phyloP scores from a whole-genome alignment of 2,113 vertebrate genomes.

The Carassius auratus region DNA sequence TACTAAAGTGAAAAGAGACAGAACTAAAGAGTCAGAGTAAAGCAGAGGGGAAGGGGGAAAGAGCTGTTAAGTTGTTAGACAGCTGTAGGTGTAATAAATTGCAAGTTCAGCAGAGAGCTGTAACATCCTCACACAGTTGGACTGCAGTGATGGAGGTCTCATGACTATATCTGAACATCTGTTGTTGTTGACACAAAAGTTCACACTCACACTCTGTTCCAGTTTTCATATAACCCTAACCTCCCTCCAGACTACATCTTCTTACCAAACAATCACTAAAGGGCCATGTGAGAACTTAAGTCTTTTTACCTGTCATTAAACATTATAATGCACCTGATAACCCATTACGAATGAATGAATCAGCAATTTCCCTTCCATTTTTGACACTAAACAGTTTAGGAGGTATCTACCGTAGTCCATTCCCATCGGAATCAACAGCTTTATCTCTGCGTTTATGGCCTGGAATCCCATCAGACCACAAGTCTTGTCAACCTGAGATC shows the following conservation, averaged over 20 bases:
- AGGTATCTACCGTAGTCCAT: conserved; percentile 1
- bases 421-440: neutral
- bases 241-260: neutral
- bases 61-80: conserved; percentile 60
- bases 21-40: neutral
- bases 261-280: conserved; percentile 33
- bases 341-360: conserved; percentile 1
- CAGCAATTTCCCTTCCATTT: neutral
- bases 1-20: conserved; percentile 11
- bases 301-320: conserved; percentile 8
- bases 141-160: conserved; percentile 38
- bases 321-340: conserved; percentile 22
- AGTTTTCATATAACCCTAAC: neutral
- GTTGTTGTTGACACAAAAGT: conserved; percentile 41
- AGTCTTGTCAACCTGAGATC: conserved; percentile 17
- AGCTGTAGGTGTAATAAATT: conserved; percentile 64
- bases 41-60: neutral
- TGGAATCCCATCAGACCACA: neutral
- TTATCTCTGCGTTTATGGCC: neutral
- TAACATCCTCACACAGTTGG: conserved; percentile 56
- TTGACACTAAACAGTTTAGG: conserved; percentile 9
- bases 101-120: conserved; percentile 67
- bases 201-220: conserved; percentile 21
- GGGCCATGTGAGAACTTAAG: conserved; percentile 19
- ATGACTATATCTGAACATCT: conserved; percentile 38